A percentile compares a stretch with the other conserved stretches of the same genome.
Evolutionary conservation across 2,797 vertebrate genomes (phyloP).

Genomic region (Okamejei kenojei): DNA sequence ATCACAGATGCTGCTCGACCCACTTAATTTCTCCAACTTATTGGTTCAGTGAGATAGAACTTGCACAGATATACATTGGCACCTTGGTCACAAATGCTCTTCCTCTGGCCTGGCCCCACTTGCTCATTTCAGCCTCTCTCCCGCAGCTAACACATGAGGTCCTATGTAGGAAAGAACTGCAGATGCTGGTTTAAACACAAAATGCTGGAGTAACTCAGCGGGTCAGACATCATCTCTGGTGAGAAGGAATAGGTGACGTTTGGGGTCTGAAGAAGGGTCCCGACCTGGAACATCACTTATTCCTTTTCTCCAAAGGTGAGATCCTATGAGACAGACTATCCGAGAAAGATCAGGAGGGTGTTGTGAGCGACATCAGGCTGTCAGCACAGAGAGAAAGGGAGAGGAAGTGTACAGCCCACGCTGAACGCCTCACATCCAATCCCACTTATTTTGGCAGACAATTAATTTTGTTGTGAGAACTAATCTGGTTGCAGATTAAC

Average conservation of each 20-base stretch:
- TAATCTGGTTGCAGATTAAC: slow-evolving; percentile 29
- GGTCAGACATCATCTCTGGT: no score
- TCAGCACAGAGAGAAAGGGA: background rate
- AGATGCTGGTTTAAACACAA: no score
- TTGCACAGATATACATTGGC: background rate
- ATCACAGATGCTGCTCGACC: no score
- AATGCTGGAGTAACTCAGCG: no score
- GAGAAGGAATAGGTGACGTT: no score
- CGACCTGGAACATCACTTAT: no score
- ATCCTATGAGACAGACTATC: background rate
- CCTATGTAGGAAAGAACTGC: no score
- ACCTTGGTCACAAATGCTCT: background rate
- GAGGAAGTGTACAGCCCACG: background rate
- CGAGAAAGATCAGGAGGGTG: background rate
- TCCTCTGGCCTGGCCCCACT: background rate
- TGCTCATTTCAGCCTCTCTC: background rate
- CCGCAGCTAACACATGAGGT: background rate
- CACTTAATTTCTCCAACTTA: no score
- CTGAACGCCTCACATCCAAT: background rate
- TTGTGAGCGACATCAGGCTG: background rate
- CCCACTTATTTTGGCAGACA: slow-evolving; percentile 25
- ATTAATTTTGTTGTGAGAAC: slow-evolving; percentile 21
- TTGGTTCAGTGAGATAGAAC: no score
- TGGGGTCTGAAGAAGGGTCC: no score
- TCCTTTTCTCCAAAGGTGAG: no score